Evolutionary conservation across 2,113 vertebrate genomes (phyloP).

Genomic region (Ahaetulla prasina): DNA sequence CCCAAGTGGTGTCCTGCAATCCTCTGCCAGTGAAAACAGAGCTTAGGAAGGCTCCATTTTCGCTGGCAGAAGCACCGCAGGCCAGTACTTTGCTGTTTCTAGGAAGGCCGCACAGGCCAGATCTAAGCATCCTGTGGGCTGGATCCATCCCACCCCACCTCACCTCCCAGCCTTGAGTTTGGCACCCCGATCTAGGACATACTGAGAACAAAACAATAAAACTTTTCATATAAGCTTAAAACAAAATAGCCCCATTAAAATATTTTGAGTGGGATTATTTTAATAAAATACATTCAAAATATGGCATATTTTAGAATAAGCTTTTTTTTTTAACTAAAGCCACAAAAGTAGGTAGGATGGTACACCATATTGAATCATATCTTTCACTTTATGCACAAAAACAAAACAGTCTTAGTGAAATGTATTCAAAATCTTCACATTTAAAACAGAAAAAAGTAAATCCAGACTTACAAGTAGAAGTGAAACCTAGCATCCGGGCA

Average conservation of each 20-base stretch:
- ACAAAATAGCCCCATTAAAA: not conserved
- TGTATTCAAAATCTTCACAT: not conserved
- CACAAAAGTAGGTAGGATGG: not conserved
- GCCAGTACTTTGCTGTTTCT: no score
- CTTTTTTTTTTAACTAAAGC: not conserved
- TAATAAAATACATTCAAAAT: not conserved
- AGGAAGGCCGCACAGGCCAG: no score
- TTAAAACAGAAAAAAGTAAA: conserved; percentile 93
- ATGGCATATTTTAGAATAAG: not conserved
- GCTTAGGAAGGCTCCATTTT: no score
- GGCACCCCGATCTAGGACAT: not conserved
- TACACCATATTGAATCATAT: not conserved
- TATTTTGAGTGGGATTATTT: not conserved
- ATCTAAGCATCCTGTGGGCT: no score
- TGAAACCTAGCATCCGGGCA: conserved; percentile 95
- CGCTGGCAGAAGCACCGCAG: no score
- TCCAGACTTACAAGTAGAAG: conserved; percentile 97
- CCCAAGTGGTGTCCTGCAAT: no score
- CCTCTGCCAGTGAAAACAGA: no score
- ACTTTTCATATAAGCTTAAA: not conserved
- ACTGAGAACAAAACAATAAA: not conserved
- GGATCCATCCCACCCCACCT: no score
- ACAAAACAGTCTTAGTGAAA: not conserved
- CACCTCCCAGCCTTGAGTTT: no score
- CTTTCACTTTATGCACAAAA: not conserved